Evolutionary conservation across 23 tunicate genomes (phyloP).

Genomic region (Halocynthia aurantium): DNA sequence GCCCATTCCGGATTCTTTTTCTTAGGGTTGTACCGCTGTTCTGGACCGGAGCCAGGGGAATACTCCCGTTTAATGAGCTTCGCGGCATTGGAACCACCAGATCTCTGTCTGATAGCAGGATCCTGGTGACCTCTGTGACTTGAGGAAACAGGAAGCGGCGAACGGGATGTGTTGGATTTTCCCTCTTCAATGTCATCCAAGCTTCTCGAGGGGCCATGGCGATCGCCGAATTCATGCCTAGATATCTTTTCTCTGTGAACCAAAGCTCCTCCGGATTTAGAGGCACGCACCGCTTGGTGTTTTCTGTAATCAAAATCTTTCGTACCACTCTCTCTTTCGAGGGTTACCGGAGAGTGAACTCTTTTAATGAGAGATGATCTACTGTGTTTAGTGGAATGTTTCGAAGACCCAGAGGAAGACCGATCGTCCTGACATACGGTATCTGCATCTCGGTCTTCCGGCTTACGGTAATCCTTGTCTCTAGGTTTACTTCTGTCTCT

Average conservation of each 20-base stretch:
- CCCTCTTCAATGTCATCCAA: not conserved
- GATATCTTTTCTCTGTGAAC: not conserved
- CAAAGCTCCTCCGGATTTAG: not conserved
- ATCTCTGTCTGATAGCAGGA: not conserved
- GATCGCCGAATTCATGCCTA: not conserved
- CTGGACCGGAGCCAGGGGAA: constrained; percentile 28
- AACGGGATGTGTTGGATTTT: not conserved
- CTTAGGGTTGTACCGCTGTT: not conserved
- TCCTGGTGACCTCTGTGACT: not conserved
- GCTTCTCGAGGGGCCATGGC: not conserved
- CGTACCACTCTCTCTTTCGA: constrained; percentile 1
- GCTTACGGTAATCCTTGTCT: constrained; percentile 23
- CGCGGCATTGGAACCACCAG: constrained; percentile 15
- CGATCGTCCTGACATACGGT: not conserved
- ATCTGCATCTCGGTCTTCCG: not conserved
- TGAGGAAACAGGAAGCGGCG: constrained; percentile 2
- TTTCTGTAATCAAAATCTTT: constrained; percentile 30
- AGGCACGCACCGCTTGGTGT: constrained; percentile 2
- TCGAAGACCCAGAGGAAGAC: not conserved
- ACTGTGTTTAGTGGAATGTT: not conserved
- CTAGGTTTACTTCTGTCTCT: not conserved
- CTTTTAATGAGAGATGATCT: constrained; percentile 12
- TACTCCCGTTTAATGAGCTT: constrained; percentile 54
- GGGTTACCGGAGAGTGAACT: constrained; percentile 7
- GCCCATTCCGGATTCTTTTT: constrained; percentile 12